These are phyloP conservation scores for Thecophora atra DNA, from an alignment of 2,888 invertebrate species.

Conservation along the genomic window DNA sequence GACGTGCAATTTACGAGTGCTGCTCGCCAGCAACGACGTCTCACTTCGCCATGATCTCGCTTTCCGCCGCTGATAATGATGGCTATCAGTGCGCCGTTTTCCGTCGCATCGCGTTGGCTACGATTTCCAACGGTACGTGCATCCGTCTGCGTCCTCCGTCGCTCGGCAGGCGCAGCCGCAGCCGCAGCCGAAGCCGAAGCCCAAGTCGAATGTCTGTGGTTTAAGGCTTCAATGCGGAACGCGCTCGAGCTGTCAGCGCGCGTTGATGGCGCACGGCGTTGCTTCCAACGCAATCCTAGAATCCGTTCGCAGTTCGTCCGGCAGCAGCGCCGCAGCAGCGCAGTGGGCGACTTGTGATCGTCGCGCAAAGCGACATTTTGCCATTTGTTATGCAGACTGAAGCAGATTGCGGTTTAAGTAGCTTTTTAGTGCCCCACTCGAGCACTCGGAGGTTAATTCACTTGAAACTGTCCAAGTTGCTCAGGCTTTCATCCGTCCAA, in stretches of 20 bases:
- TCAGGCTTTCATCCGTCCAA: background rate
- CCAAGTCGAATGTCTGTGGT: background rate
- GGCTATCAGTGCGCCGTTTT: conserved; percentile 29
- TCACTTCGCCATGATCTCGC: conserved; percentile 15
- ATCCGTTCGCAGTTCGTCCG: too few relatives aligned
- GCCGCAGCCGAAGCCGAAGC: background rate
- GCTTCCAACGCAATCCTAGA: background rate
- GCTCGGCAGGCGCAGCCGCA: background rate
- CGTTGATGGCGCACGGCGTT: conserved; percentile 22
- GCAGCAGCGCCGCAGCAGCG: background rate
- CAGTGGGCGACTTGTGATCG: background rate
- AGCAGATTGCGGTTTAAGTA: too few relatives aligned
- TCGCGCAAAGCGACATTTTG: background rate
- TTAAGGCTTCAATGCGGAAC: conserved; percentile 27
- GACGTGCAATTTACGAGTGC: conserved; percentile 35
- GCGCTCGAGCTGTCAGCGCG: conserved; percentile 28
- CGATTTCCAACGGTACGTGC: conserved; percentile 5
- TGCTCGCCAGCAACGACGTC: conserved; percentile 12
- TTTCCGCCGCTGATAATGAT: conserved; percentile 28
- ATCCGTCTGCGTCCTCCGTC: too few relatives aligned
- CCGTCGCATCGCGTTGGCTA: conserved; percentile 27
- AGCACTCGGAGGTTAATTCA: too few relatives aligned
- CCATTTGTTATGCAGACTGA: too few relatives aligned
- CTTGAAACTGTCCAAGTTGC: too few relatives aligned
- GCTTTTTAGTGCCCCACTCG: too few relatives aligned